These are phyloP conservation scores for Ylistrum balloti DNA, from an alignment of 1,140 invertebrate species.

Conservation along the genomic window DNA sequence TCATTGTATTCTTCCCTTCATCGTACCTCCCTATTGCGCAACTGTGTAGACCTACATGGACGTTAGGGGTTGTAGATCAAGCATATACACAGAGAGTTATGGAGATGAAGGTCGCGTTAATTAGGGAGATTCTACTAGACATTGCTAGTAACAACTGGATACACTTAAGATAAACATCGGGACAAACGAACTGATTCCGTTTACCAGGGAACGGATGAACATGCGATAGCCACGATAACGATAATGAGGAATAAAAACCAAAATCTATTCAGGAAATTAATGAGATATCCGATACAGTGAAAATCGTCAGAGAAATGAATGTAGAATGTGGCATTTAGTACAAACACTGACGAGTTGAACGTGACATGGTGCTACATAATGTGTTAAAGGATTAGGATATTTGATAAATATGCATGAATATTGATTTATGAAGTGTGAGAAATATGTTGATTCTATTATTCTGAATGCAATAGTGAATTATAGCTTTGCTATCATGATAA, in stretches of 20 bases:
- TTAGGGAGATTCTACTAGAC: neutral
- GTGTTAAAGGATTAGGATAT: neutral
- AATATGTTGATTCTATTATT: neutral
- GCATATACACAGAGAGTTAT: constrained; percentile 5
- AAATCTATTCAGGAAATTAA: constrained; percentile 4
- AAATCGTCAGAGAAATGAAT: neutral
- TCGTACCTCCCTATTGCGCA: neutral
- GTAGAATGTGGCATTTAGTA: neutral
- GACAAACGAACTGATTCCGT: constrained; percentile 26
- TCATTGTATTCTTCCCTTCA: neutral
- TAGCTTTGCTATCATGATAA: neutral
- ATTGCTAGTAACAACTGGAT: constrained; percentile 7
- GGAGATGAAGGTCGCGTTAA: neutral
- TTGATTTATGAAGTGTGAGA: constrained; percentile 1
- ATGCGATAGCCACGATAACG: neutral
- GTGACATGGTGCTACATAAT: neutral
- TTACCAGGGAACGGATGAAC: neutral
- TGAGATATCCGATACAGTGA: neutral
- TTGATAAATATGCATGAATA: constrained; percentile 19
- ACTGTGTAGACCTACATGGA: neutral
- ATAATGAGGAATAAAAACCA: constrained; percentile 39
- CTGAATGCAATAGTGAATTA: constrained; percentile 9
- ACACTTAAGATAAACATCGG: neutral
- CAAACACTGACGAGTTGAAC: neutral
- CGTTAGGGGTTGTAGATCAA: neutral